These are phyloP conservation scores for Amphiura filiformis DNA, from an alignment of 35 echinoderm and acorn worm species.

Conservation along the genomic window DNA sequence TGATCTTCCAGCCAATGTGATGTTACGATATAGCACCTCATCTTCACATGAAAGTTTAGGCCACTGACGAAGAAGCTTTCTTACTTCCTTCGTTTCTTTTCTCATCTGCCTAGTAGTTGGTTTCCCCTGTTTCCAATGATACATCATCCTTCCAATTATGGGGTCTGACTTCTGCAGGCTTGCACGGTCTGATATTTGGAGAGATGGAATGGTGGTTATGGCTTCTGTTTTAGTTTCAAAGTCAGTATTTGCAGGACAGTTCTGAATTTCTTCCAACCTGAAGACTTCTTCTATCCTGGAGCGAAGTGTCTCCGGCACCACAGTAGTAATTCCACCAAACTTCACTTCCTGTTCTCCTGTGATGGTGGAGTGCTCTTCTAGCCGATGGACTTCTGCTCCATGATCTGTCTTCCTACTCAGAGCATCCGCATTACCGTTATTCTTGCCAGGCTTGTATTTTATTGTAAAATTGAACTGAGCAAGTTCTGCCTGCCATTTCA, in stretches of 20 bases:
- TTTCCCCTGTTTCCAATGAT: neutral
- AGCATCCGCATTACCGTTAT: constrained; percentile 66
- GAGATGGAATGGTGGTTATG: no score
- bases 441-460: constrained; percentile 50
- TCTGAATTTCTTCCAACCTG: neutral
- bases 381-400: neutral
- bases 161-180: neutral
- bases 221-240: no score
- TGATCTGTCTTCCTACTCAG: constrained; percentile 51
- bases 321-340: neutral
- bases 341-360: neutral
- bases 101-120: neutral
- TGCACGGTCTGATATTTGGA: neutral
- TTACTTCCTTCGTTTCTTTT: neutral
- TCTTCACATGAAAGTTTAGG: neutral
- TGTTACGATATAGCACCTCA: no score
- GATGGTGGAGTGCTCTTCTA: neutral
- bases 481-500: constrained; percentile 62
- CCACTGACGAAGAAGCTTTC: neutral
- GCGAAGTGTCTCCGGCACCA: neutral
- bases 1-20: no score
- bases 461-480: constrained; percentile 62
- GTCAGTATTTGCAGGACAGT: no score
- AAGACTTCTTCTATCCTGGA: neutral
- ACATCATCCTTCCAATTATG: neutral